Evolutionary conservation across 2,113 vertebrate genomes (phyloP).

Genomic region (Zeus faber): DNA sequence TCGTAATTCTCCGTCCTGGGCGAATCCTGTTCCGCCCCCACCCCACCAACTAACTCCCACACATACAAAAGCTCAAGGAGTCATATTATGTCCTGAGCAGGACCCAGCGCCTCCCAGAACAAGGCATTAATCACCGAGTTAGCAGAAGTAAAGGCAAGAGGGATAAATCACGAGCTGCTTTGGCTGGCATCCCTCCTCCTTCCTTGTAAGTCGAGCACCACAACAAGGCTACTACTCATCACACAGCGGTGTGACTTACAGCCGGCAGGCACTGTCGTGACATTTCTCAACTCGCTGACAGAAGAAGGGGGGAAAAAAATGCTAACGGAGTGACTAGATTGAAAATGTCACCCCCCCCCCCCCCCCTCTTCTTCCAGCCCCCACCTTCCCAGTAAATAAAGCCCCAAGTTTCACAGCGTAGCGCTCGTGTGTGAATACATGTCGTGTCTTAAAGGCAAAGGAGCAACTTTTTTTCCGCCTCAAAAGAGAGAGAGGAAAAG

Average conservation of each 20-base stretch:
- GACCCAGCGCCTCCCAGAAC: constrained; percentile 50
- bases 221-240: constrained; percentile 67
- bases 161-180: too few species aligned
- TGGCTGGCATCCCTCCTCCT: constrained; percentile 51
- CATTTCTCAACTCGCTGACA: constrained; percentile 72
- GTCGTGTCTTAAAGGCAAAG: constrained; percentile 38
- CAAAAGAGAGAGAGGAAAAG: constrained; percentile 30
- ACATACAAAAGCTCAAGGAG: too few species aligned
- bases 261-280: constrained; percentile 63
- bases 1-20: too few species aligned
- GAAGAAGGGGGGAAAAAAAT: constrained; percentile 57
- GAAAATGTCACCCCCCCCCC: constrained; percentile 62
- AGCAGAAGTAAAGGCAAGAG: constrained; percentile 48
- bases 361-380: background rate
- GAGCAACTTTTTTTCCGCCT: constrained; percentile 42
- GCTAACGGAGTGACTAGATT: constrained; percentile 69
- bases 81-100: constrained; percentile 18
- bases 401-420: constrained; percentile 25
- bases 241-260: constrained; percentile 55
- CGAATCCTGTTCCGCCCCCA: constrained; percentile 9
- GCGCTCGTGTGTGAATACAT: constrained; percentile 22
- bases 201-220: constrained; percentile 62
- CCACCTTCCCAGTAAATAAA: constrained; percentile 18
- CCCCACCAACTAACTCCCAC: too few species aligned
- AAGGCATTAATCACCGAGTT: constrained; percentile 66